Evolutionary conservation across 2,888 invertebrate genomes (phyloP).

Genomic region (Mystacides longicornis): DNA sequence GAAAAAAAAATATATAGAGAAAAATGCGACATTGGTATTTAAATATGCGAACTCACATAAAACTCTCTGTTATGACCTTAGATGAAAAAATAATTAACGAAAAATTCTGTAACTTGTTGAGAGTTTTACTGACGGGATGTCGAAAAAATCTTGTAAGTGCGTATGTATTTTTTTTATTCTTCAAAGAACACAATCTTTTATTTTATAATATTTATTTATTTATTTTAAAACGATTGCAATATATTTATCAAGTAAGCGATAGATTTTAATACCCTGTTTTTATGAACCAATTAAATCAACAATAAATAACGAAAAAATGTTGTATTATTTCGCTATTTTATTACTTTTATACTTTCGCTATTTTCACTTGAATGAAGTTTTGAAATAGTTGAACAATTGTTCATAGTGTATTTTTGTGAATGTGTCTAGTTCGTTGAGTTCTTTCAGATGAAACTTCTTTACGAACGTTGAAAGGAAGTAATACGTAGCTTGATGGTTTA

Average conservation of each 20-base stretch:
- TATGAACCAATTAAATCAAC: neutral
- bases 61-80: neutral
- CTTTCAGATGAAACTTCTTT: too few species aligned
- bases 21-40: neutral
- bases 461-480: too few species aligned
- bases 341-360: too few species aligned
- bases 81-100: neutral
- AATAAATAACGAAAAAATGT: too few species aligned
- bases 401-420: too few species aligned
- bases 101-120: neutral
- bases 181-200: neutral
- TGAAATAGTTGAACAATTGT: too few species aligned
- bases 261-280: neutral
- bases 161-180: neutral
- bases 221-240: neutral
- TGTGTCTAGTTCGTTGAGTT: too few species aligned
- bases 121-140: neutral
- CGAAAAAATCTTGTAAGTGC: neutral
- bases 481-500: too few species aligned
- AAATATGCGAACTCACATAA: neutral
- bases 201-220: neutral
- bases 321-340: too few species aligned
- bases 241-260: neutral
- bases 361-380: too few species aligned
- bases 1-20: neutral